A percentile compares a stretch with the other conserved stretches of the same genome.
These are phyloP conservation scores for Oppia nitens DNA, from an alignment of 1,140 invertebrate species.

Conservation along the genomic window DNA sequence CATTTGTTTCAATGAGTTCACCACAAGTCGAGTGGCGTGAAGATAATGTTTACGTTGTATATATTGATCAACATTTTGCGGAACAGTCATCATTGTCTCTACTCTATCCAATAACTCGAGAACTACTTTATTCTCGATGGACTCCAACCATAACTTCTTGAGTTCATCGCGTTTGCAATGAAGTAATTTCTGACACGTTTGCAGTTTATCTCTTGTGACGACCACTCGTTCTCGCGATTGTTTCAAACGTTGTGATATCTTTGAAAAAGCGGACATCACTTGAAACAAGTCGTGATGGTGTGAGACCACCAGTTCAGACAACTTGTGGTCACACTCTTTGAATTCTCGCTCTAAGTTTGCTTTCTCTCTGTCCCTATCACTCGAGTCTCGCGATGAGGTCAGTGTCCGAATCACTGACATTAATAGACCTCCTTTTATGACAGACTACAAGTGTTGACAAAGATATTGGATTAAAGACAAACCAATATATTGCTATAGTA, in stretches of 20 bases:
- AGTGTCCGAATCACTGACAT: slow-evolving; percentile 81
- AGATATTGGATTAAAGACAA: background rate
- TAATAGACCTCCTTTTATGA: slow-evolving; percentile 60
- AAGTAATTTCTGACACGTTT: slow-evolving; percentile 71
- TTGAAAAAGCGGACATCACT: slow-evolving; percentile 67
- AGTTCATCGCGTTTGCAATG: slow-evolving; percentile 82
- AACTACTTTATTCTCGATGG: slow-evolving; percentile 77
- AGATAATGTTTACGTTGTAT: slow-evolving; percentile 60
- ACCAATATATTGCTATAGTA: background rate
- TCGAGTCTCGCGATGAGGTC: slow-evolving; percentile 69
- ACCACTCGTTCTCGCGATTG: slow-evolving; percentile 61
- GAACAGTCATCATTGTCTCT: slow-evolving; percentile 58
- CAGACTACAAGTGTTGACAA: slow-evolving; percentile 7
- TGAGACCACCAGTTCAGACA: slow-evolving; percentile 69
- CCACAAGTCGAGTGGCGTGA: slow-evolving; percentile 63
- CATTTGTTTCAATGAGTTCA: slow-evolving; percentile 23
- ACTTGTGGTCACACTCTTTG: slow-evolving; percentile 64
- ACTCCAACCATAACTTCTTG: slow-evolving; percentile 76
- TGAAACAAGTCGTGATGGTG: slow-evolving; percentile 67
- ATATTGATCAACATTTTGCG: slow-evolving; percentile 49
- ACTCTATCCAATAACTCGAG: slow-evolving; percentile 71
- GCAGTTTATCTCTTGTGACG: slow-evolving; percentile 69
- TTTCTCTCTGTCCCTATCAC: slow-evolving; percentile 84
- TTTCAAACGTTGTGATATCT: slow-evolving; percentile 44
- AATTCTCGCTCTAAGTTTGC: slow-evolving; percentile 82